Percentiles rank a stretch among this genome's conserved stretches.
These are phyloP conservation scores for Cheilosia vernalis DNA, from an alignment of 2,888 invertebrate species.

Conservation along the genomic window DNA sequence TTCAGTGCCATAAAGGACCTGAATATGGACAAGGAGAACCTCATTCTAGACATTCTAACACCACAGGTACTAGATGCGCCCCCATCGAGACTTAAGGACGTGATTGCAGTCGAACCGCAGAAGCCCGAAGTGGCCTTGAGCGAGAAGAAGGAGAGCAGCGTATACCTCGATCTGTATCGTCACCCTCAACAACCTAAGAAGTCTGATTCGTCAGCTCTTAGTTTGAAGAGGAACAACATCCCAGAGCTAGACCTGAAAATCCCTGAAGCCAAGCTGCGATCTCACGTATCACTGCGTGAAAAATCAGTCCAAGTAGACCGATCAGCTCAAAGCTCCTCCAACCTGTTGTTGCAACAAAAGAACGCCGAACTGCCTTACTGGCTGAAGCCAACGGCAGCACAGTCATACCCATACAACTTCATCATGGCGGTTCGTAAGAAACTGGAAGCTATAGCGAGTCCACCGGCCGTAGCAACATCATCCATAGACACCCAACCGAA, in stretches of 20 bases:
- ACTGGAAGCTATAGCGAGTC: constrained; percentile 81
- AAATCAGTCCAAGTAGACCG: constrained; percentile 70
- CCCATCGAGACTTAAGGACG: neutral
- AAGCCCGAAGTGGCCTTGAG: constrained; percentile 12
- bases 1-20: constrained; percentile 76
- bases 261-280: constrained; percentile 61
- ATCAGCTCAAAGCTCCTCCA: neutral
- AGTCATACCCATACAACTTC: constrained; percentile 86
- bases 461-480: constrained; percentile 57
- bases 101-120: neutral
- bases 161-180: neutral
- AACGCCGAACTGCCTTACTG: constrained; percentile 79
- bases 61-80: constrained; percentile 43
- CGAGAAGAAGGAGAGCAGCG: neutral
- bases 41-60: constrained; percentile 74
- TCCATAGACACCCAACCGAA: constrained; percentile 26
- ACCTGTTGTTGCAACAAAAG: constrained; percentile 21
- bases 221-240: constrained; percentile 44
- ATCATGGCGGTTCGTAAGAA: constrained; percentile 86
- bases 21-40: constrained; percentile 77
- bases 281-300: constrained; percentile 56
- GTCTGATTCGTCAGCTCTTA: neutral
- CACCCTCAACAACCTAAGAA: constrained; percentile 3
- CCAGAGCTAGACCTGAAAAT: constrained; percentile 63
- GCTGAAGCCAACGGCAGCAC: constrained; percentile 82